Evolutionary conservation across 1,140 invertebrate genomes (phyloP).

Genomic region (Telenomus remus): DNA sequence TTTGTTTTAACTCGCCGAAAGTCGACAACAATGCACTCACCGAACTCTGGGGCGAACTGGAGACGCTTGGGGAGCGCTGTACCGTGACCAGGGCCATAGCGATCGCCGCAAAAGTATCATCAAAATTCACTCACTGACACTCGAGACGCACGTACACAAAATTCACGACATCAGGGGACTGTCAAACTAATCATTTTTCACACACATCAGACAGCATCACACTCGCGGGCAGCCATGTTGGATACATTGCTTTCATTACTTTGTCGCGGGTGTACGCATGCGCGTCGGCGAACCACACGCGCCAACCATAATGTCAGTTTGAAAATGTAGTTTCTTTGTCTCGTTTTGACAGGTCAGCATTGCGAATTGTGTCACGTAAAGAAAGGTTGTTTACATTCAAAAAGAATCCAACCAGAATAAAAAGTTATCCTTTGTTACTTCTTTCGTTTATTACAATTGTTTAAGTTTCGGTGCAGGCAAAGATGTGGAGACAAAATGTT

Average conservation of each 20-base stretch:
- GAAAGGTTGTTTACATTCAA: too few relatives aligned
- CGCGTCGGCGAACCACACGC: conserved; percentile 4
- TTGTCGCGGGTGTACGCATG: conserved; percentile 26
- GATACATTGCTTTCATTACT: conserved; percentile 62
- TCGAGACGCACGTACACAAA: conserved; percentile 58
- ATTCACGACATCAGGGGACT: conserved; percentile 65
- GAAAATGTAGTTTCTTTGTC: conserved; percentile 1
- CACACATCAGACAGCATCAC: conserved; percentile 70
- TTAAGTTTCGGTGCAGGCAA: too few relatives aligned
- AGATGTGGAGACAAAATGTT: too few relatives aligned
- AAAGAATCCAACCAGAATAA: too few relatives aligned
- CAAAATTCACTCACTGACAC: conserved; percentile 58
- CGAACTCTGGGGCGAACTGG: conserved; percentile 81
- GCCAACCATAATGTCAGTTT: conserved; percentile 18
- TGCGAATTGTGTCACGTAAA: too few relatives aligned
- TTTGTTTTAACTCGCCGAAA: conserved; percentile 16
- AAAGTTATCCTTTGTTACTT: too few relatives aligned
- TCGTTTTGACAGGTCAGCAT: background rate
- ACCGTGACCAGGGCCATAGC: conserved; percentile 83
- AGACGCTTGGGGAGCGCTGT: conserved; percentile 81
- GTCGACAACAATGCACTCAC: conserved; percentile 67
- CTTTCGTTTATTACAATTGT: too few relatives aligned
- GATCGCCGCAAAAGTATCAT: conserved; percentile 54
- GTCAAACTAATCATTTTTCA: conserved; percentile 70
- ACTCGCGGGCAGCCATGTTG: conserved; percentile 69